Evolutionary conservation across 1,140 invertebrate genomes (phyloP), one percentile per base, ranked within the genome.

Genomic region (Aphidius gifuensis): DNA sequence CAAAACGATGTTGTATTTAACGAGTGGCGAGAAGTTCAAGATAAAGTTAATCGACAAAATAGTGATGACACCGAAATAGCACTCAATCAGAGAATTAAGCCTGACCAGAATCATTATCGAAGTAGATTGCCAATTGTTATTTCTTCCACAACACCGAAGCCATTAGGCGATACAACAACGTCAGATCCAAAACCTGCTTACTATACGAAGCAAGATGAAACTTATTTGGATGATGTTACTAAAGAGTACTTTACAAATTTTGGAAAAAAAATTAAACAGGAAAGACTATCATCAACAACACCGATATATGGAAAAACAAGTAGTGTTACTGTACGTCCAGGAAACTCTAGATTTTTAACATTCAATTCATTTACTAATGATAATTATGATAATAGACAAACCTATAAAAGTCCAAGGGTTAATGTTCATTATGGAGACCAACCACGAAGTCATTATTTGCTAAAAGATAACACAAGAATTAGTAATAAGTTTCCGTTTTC

Each of bases 231-330:
- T 64, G 88, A 91, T 65, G 88, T 88, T 8, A 90, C 89, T 4
- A 89, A 88, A 69, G 88, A 89, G 65, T 90, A 89, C 55, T 90
- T 90, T 65, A 89, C 88, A 38, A 84, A 88, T 62, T 91, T 90
- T 65, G 90, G 90, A 0, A 87, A 90, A 68, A 90, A 90, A 73
- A 68, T 90, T 1, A 66, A 68, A 5, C 82, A 83, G 53, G 79
- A 81, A 66, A 74, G 71, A 9, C 66, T 80, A 64, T 76, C 61
- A 64, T 80, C 68, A 69, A 89, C 82, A 32, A 86, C 74, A 55
- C 85, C 83, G 45, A 80, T 73, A 45, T 86, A 85, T 55, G 74
- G 80, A 4, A 82, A 81, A 54, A 78, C 79, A 2, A 80, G 76
- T 66, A 80, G 78, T 56, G 75, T 67, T 58, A 83, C 78, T 48